Base-by-base conservation (phyloP, 2,888 invertebrate genomes). In the Trilocha varians region DNA sequence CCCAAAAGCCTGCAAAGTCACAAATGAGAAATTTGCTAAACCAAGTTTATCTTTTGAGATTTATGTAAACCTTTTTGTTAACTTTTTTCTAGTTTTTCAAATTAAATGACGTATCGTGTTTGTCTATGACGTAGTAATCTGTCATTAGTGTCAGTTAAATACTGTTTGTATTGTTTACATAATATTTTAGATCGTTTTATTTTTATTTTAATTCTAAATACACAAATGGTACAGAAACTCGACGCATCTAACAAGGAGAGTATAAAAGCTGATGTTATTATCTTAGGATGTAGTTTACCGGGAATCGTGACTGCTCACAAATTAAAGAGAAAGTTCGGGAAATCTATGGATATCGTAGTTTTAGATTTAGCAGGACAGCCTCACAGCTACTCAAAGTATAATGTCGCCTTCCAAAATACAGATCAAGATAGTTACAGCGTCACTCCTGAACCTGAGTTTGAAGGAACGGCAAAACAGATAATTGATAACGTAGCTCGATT, bases 221-320 rank as follows among this genome's bases (percentile, higher is more conserved):
- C 25, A 25, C 34, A 14, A 33, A 43, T 65, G 62, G 56, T 60
- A 37, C 57, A 35, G 41, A 61, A 55, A 45, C 46, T 44, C n/a
- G 52, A 55, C 5, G 43, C 52, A 36, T 42, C 45, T 9, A 38
- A 37, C 6, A 50, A 59, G 41, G 59, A 55, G 9, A 58, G 62
- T 40, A 59, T 83, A 13, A 67, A 65, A 47, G 83, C 78, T 6
- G 85, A 85, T 44, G 71, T 85, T 5, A 83, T 85, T 18, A 70
- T 85, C 33, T 50, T 85, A 48, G 85, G 85, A 62, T 78, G 80
- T 51, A 80, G 69, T 37, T 65, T 85, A 1, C 78, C 84, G 4
- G 85, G 84, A 1, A 76, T 83, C 16, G 78, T 86, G 6, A 67
- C 77, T 0, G 85, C 85, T 0, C 76, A 85, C 60, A 79, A 84